phyloP scores from a whole-genome alignment of 2,797 vertebrate genomes.

The Fistularia commersonii region DNA sequence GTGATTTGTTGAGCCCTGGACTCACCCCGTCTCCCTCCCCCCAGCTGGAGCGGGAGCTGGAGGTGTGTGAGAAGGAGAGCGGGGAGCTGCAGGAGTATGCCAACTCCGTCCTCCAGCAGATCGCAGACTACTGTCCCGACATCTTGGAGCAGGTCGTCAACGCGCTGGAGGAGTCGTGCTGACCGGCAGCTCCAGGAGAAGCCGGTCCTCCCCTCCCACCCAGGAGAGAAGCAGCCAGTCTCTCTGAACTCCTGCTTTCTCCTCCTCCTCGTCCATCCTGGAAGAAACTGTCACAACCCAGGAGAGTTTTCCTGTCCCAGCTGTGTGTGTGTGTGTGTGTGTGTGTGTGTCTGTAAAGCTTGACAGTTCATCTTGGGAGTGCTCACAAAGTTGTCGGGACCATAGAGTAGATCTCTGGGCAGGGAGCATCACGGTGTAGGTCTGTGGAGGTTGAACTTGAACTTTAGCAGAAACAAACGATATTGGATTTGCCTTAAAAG shows the following conservation, averaged over 20 bases:
- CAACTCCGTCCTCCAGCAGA: slow-evolving; percentile 91
- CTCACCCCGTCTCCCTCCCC: too few relatives aligned
- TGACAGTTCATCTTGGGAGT: slow-evolving; percentile 17
- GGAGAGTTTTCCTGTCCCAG: slow-evolving; percentile 51
- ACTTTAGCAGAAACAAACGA: too few relatives aligned
- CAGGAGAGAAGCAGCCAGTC: slow-evolving; percentile 9
- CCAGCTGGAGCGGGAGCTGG: slow-evolving; percentile 84
- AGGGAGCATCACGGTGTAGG: too few relatives aligned
- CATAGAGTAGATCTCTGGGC: too few relatives aligned
- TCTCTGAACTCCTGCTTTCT: too few relatives aligned
- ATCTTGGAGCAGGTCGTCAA: slow-evolving; percentile 97
- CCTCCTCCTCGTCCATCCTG: slow-evolving; percentile 26
- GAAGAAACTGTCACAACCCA: slow-evolving; percentile 21
- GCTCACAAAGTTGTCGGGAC: slow-evolving; percentile 23
- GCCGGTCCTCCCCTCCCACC: slow-evolving; percentile 15
- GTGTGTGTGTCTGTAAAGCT: too few relatives aligned
- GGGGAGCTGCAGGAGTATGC: slow-evolving; percentile 92
- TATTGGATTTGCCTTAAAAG: too few relatives aligned
- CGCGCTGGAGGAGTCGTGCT: slow-evolving; percentile 90
- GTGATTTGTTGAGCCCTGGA: too few relatives aligned
- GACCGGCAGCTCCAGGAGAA: slow-evolving; percentile 63
- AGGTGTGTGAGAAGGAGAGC: slow-evolving; percentile 87
- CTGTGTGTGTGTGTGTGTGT: slow-evolving; percentile 9
- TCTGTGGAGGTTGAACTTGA: too few relatives aligned
- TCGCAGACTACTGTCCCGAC: slow-evolving; percentile 93